These are phyloP conservation scores for Herminia tarsipennalis DNA, from an alignment of 2,888 invertebrate genomes.

Conservation along the genomic window DNA sequence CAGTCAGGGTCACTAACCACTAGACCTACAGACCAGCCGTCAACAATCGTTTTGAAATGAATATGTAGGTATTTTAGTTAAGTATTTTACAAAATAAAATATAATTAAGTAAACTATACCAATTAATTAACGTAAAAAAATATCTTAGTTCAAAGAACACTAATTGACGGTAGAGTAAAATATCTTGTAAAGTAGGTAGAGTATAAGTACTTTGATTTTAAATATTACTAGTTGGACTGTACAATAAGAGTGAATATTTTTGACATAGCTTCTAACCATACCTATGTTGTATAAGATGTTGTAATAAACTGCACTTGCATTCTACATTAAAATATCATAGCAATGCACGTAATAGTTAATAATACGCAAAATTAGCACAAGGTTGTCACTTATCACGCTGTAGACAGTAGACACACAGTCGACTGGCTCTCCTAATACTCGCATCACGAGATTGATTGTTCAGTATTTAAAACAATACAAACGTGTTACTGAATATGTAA, in stretches of 20 bases:
- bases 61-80: no score
- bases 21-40: no score
- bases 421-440: constrained; percentile 37
- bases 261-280: background rate
- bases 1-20: no score
- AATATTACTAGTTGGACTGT: background rate
- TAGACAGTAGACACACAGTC: constrained; percentile 30
- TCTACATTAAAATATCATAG: constrained; percentile 11
- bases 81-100: no score
- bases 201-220: no score
- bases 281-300: background rate
- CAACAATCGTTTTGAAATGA: no score
- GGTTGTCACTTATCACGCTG: constrained; percentile 56
- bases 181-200: no score
- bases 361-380: constrained; percentile 67
- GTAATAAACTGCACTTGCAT: background rate
- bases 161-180: no score
- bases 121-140: no score
- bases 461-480: constrained; percentile 34
- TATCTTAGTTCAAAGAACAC: no score
- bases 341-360: constrained; percentile 51
- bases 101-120: no score
- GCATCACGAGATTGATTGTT: constrained; percentile 47
- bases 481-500: background rate
- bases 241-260: background rate